Evolutionary conservation across 2,797 vertebrate species (phyloP).

Genomic region (Pangasius larnaudii): DNA sequence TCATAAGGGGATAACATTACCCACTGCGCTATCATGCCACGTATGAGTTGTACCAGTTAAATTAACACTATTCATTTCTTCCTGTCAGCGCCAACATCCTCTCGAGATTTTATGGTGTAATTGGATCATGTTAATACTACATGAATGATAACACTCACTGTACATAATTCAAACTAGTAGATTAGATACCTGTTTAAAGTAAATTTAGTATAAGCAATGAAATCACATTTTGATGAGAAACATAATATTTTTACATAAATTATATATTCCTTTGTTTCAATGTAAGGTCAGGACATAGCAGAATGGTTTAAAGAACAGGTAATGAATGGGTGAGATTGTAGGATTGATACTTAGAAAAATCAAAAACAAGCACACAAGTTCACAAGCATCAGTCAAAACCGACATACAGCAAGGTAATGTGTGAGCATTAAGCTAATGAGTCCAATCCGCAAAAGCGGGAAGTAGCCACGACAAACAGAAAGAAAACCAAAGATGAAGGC

Average conservation of each 20-base stretch:
- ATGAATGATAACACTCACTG: neutral
- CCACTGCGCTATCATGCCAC: neutral
- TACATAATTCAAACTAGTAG: neutral
- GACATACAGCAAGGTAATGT: neutral
- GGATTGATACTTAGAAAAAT: neutral
- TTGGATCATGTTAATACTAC: neutral
- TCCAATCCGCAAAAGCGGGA: neutral
- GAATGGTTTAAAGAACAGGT: neutral
- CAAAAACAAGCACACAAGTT: neutral
- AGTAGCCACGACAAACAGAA: neutral
- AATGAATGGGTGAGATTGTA: neutral
- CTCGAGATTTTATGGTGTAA: neutral
- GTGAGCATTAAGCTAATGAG: neutral
- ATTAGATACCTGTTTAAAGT: neutral
- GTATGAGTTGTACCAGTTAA: too few species aligned
- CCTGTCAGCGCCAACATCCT: neutral
- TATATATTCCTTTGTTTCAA: neutral
- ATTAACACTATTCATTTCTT: neutral
- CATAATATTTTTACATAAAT: neutral
- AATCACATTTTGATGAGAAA: neutral
- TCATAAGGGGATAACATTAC: neutral
- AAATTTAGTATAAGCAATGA: neutral
- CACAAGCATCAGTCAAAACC: neutral
- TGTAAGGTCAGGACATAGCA: neutral
- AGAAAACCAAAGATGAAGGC: neutral